A percentile compares a stretch with the other conserved stretches of the same genome.
These are phyloP conservation scores for Bubo scandiacus DNA, from an alignment of 2,113 vertebrate species.

Conservation along the genomic window DNA sequence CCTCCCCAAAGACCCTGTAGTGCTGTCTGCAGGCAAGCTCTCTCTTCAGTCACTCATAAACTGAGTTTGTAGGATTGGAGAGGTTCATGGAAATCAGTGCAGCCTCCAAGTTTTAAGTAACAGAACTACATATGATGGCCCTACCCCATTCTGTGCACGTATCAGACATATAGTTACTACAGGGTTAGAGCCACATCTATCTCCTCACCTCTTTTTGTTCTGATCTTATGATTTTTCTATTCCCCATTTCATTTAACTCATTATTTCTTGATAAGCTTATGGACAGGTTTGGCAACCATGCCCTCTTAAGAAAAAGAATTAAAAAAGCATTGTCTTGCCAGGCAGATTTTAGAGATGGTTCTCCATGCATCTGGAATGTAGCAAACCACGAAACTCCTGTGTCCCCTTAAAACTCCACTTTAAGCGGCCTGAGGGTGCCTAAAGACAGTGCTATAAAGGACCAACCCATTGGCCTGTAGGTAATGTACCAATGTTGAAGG, in stretches of 20 bases:
- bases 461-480: conserved; percentile 2
- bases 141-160: neutral
- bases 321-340: neutral
- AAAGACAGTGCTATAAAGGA: neutral
- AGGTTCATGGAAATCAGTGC: neutral
- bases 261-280: conserved; percentile 10
- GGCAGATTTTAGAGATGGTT: neutral
- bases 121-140: neutral
- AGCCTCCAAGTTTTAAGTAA: neutral
- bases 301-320: neutral
- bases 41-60: neutral
- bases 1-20: neutral
- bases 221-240: neutral
- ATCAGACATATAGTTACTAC: neutral
- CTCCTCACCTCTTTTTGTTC: neutral
- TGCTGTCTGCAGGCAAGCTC: neutral
- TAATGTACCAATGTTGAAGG: conserved; percentile 28
- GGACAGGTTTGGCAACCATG: conserved; percentile 10
- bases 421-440: neutral
- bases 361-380: neutral
- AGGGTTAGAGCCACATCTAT: neutral
- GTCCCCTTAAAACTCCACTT: neutral
- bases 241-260: neutral
- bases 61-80: neutral
- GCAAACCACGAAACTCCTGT: neutral